Percentiles rank a stretch among this genome's conserved stretches.
These are phyloP conservation scores for Bucorvus abyssinicus DNA, from an alignment of 2,797 vertebrate genomes.

Conservation along the genomic window DNA sequence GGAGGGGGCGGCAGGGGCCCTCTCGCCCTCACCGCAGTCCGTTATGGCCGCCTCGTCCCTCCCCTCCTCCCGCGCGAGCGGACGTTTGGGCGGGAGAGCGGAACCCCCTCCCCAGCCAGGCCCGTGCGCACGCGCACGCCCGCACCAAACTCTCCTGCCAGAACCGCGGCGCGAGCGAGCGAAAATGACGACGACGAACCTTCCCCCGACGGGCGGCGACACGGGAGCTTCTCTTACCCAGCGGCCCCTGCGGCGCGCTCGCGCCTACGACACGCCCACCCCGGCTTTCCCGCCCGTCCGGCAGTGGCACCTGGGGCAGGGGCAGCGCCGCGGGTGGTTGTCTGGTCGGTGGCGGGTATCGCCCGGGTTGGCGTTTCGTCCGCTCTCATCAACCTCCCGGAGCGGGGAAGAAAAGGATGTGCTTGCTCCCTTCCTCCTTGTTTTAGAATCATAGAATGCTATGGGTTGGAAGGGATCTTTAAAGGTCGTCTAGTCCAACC, in stretches of 20 bases:
- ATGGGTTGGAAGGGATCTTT: not conserved
- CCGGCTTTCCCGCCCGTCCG: not conserved
- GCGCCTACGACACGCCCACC: not conserved
- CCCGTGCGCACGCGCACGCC: not conserved
- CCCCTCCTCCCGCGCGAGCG: not conserved
- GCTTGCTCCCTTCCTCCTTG: not conserved
- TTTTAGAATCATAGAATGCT: not conserved
- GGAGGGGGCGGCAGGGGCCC: not conserved
- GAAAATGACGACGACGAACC: not conserved
- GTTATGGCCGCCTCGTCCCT: not conserved
- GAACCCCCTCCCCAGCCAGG: not conserved
- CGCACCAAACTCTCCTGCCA: not conserved
- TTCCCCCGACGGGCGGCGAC: no score
- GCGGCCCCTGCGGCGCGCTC: not conserved
- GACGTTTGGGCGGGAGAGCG: not conserved
- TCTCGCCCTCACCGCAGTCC: not conserved
- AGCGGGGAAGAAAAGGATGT: rapidly evolving
- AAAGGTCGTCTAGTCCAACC: not conserved
- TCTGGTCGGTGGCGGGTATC: no score
- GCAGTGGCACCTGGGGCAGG: rapidly evolving
- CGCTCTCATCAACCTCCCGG: rapidly evolving
- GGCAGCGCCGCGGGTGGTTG: no score
- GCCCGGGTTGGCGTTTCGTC: rapidly evolving
- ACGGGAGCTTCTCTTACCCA: not conserved
- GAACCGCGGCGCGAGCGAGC: not conserved